phyloP scores from a whole-genome alignment of 1,140 invertebrate species.

The Scaptomyza graminum region DNA sequence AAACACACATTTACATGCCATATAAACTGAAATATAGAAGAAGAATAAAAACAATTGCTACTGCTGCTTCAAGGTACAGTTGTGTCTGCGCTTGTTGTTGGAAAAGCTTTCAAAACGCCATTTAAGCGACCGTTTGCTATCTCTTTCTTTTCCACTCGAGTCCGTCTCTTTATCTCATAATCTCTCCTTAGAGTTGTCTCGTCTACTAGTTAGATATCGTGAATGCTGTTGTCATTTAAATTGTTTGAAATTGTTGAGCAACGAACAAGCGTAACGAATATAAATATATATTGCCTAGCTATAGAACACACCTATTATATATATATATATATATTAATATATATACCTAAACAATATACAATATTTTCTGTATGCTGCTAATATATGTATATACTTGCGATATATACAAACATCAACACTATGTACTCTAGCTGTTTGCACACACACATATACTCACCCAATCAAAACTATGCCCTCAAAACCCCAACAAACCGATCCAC shows the following conservation, averaged over 20 bases:
- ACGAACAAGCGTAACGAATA: slow-evolving; percentile 75
- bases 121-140: slow-evolving; percentile 25
- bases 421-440: slow-evolving; percentile 62
- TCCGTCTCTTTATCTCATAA: slow-evolving; percentile 15
- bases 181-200: slow-evolving; percentile 16
- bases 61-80: slow-evolving; percentile 34
- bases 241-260: slow-evolving; percentile 68
- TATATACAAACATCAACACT: slow-evolving; percentile 43
- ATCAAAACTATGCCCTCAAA: slow-evolving; percentile 1
- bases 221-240: slow-evolving; percentile 75
- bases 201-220: slow-evolving; percentile 46
- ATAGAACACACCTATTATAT: slow-evolving; percentile 36
- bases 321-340: slow-evolving; percentile 20
- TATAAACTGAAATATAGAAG: background rate
- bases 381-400: slow-evolving; percentile 33
- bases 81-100: slow-evolving; percentile 47
- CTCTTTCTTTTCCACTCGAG: slow-evolving; percentile 13
- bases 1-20: slow-evolving; percentile 10
- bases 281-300: slow-evolving; percentile 61
- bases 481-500: slow-evolving; percentile 18
- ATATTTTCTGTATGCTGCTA: slow-evolving; percentile 75
- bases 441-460: slow-evolving; percentile 17
- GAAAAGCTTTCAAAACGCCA: slow-evolving; percentile 21
- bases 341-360: slow-evolving; percentile 57
- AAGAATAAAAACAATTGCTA: slow-evolving; percentile 12